A percentile compares a stretch with the other conserved stretches of the same genome.
These are phyloP conservation scores for Dolichotis patagonum DNA, from an alignment of 2,113 vertebrate species.

Conservation along the genomic window DNA sequence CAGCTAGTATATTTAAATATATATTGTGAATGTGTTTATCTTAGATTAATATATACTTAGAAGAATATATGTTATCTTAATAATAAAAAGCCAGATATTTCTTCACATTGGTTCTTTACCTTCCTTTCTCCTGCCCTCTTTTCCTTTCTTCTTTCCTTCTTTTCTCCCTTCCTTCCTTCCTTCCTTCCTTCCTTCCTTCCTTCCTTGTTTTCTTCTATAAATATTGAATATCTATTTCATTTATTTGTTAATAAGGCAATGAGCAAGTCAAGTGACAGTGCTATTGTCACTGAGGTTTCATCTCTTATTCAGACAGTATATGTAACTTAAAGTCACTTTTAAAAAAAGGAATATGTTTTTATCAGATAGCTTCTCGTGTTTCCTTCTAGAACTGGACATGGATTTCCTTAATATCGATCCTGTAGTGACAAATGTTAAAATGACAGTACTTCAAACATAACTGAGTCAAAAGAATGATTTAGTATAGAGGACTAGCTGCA, in stretches of 20 bases:
- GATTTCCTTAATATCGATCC: neutral
- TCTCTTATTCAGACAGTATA: neutral
- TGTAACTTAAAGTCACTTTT: neutral
- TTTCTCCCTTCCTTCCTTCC: neutral
- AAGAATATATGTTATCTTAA: neutral
- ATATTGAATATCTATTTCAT: neutral
- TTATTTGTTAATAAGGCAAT: neutral
- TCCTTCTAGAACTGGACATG: neutral
- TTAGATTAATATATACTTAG: neutral
- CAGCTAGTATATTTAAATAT: neutral
- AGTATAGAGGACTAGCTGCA: neutral
- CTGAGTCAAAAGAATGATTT: neutral
- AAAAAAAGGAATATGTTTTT: neutral
- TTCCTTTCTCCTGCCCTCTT: neutral
- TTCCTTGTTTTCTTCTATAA: neutral
- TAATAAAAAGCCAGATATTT: neutral
- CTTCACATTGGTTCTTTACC: neutral
- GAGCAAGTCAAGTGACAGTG: neutral
- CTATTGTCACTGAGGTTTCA: neutral
- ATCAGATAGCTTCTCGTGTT: neutral
- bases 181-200: too few species aligned
- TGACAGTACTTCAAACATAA: neutral
- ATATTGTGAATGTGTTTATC: neutral
- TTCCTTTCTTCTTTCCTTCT: neutral
- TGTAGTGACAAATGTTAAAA: neutral